A percentile compares a stretch with the other conserved stretches of the same genome.
Conservation (phyloP, 2,113 vertebrate species). For the Echinops telfairi region DNA sequence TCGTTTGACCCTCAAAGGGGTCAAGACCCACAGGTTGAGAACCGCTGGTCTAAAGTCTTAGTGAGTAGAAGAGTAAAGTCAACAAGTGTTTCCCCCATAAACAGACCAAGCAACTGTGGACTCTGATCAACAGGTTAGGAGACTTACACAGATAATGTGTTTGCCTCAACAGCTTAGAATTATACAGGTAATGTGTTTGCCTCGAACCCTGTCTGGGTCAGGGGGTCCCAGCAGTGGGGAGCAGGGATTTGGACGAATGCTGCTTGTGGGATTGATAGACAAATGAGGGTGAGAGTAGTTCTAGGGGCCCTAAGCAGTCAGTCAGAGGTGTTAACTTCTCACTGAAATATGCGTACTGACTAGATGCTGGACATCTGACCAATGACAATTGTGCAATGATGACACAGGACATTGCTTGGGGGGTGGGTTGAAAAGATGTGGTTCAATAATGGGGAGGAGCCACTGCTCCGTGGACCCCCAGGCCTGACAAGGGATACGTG, state of each 20-base stretch:
- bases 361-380: not conserved
- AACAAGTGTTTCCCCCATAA: too few species aligned
- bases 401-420: not conserved
- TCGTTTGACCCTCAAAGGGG: too few species aligned
- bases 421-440: not conserved
- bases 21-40: too few species aligned
- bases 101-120: too few species aligned
- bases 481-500: not conserved
- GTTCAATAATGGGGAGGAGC: not conserved
- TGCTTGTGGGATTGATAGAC: not conserved
- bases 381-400: not conserved
- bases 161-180: not conserved
- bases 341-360: not conserved
- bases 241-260: not conserved
- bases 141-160: not conserved
- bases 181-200: not conserved
- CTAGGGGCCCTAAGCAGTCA: not conserved
- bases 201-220: not conserved
- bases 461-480: not conserved
- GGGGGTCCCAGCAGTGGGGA: not conserved
- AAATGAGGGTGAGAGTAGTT: not conserved
- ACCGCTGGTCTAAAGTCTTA: too few species aligned
- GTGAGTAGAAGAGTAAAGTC: too few species aligned
- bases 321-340: not conserved
- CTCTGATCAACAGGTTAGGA: too few species aligned